Evolutionary conservation across 2,113 vertebrate genomes (phyloP).

Genomic region (Mastomys natalensis): DNA sequence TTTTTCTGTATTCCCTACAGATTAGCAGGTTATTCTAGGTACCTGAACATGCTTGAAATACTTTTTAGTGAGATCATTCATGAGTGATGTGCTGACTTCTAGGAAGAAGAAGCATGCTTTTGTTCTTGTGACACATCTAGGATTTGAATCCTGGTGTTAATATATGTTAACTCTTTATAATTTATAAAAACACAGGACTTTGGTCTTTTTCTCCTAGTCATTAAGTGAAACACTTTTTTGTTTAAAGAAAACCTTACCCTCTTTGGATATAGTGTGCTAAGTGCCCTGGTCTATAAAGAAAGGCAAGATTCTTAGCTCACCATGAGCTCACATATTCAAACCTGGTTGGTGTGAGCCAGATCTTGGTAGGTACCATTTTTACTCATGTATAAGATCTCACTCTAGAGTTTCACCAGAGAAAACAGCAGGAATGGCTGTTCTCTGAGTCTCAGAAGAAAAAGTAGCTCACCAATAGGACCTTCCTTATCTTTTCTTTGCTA

Average conservation of each 20-base stretch:
- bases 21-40: neutral
- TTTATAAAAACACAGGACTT: neutral
- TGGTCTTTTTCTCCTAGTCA: neutral
- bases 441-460: too few species aligned
- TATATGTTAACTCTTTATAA: neutral
- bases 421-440: neutral
- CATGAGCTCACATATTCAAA: neutral
- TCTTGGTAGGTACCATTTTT: neutral
- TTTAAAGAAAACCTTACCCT: neutral
- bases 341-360: neutral
- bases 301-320: neutral
- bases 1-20: neutral
- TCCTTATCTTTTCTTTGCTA: neutral
- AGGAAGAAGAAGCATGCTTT: neutral
- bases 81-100: neutral
- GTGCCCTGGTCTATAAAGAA: neutral
- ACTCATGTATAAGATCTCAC: neutral
- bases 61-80: neutral
- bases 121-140: neutral
- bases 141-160: neutral
- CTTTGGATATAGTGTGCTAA: neutral
- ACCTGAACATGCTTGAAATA: neutral
- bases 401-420: neutral
- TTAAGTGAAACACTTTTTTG: neutral
- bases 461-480: neutral